A percentile compares a stretch with the other conserved stretches of the same genome.
Evolutionary conservation across 2,797 vertebrate species (phyloP).

Genomic region (Sarcoramphus papa): DNA sequence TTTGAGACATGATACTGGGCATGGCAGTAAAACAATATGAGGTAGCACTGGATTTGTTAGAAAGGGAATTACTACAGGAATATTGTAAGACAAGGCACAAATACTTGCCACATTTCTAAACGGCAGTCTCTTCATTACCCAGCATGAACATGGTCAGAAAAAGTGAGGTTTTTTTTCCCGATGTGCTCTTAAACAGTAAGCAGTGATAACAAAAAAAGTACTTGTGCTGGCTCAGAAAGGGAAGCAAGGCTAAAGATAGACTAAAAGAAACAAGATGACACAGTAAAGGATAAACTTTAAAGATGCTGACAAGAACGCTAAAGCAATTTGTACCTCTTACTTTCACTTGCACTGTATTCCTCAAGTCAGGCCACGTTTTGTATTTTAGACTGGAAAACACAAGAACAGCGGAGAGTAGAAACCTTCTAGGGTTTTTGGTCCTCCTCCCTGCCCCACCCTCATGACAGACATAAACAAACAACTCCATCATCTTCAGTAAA

Average conservation of each 20-base stretch:
- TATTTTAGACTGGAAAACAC: background rate
- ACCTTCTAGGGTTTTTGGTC: too few species aligned
- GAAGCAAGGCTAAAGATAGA: background rate
- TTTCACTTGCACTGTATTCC: background rate
- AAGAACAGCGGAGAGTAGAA: background rate
- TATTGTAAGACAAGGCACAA: background rate
- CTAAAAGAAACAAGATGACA: background rate
- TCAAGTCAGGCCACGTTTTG: background rate
- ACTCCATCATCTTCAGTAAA: background rate
- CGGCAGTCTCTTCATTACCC: background rate
- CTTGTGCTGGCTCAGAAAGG: background rate
- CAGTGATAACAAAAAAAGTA: background rate
- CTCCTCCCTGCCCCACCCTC: background rate
- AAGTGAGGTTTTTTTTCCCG: accelerated
- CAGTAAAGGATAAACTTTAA: background rate
- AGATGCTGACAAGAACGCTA: background rate
- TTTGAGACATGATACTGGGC: background rate
- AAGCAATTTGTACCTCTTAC: background rate
- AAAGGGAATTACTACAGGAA: background rate
- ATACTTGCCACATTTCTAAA: background rate
- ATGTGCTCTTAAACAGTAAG: background rate
- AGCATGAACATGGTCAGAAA: background rate
- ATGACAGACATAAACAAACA: background rate
- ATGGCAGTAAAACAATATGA: background rate
- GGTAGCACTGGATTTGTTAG: background rate